Base-by-base conservation (phyloP, 2,797 vertebrate genomes). In the Alca torda region DNA sequence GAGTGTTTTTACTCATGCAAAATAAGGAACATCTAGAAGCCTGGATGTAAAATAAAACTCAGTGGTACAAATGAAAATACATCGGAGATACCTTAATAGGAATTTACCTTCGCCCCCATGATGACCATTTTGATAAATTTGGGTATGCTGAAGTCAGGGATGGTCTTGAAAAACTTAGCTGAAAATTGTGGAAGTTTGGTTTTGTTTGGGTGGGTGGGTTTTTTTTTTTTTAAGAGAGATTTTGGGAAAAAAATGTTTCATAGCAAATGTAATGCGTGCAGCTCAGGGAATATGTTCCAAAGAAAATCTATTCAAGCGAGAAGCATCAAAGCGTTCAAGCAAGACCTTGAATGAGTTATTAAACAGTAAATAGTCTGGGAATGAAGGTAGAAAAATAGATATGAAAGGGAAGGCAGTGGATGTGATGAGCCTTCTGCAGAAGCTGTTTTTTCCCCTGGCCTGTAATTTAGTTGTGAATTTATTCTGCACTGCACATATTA, bases 321-420 rank as follows among this genome's bases (percentile, higher is more conserved):
- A 80, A 94, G 77, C 95, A 96, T 95, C 96, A 94, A 96, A 96
- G 96, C 88, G 1, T 95, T 96, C 93, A 95, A 90, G 95, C 81
- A 93, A 89, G 92, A 87, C 95, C 91, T 95, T 87, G 96, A 87
- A 96, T 94, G 78, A 92, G 93, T 96, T 97, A 97, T 97, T 97
- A 97, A 97, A 96, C 91, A 96, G 92, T 80, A 97, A 96, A 96
- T 96, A 95, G 92, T 90, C 96, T 96, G 64, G 75, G 81, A 91
- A 89, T 70, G 89, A 93, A 97, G 80, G 93, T 31, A 92, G 95
- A 89, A 94, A 96, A 96, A 95, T 46, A 96, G 78, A 89, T 96
- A 89, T 84, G 88, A 97, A 95, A 86, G 46, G 61, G 48, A 92
- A 94, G 74, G 90, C 80, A 81, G 78, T 53, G 81, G 72, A 94